Conservation (phyloP, 2,888 invertebrate species). For the Papilio gigon region DNA sequence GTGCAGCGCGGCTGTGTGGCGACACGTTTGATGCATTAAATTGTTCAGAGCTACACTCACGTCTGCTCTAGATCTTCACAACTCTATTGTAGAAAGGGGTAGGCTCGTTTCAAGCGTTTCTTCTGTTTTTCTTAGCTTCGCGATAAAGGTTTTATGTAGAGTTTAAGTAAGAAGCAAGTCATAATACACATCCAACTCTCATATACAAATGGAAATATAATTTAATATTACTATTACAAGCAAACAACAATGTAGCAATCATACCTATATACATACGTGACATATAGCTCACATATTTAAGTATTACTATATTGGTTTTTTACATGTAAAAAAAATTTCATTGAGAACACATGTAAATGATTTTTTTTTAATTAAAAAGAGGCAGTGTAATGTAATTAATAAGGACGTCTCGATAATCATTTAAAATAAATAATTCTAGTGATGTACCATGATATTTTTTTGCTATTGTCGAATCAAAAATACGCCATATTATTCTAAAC, state of each 20-base stretch:
- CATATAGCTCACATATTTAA: too few species aligned
- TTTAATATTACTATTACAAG: too few species aligned
- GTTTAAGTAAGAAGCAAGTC: too few species aligned
- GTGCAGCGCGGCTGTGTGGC: not conserved
- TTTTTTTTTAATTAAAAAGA: conserved; percentile 27
- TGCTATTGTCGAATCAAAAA: not conserved
- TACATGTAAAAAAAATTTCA: not conserved
- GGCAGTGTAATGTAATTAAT: conserved; percentile 17
- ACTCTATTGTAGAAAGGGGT: conserved; percentile 11
- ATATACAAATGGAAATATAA: too few species aligned
- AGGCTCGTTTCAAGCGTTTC: not conserved
- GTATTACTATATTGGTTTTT: too few species aligned
- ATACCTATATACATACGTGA: too few species aligned
- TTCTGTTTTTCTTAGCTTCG: not conserved
- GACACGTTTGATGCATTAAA: conserved; percentile 24
- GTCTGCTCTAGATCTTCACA: conserved; percentile 9
- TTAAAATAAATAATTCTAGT: conserved; percentile 17
- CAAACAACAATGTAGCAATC: too few species aligned
- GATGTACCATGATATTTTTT: not conserved
- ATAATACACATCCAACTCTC: too few species aligned
- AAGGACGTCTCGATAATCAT: not conserved
- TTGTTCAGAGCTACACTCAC: conserved; percentile 11
- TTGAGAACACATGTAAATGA: not conserved
- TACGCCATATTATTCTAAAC: too few species aligned
- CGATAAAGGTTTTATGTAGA: too few species aligned